These are phyloP conservation scores for Gasterosteus aculeatus DNA, from an alignment of 2,113 vertebrate species.

Conservation along the genomic window DNA sequence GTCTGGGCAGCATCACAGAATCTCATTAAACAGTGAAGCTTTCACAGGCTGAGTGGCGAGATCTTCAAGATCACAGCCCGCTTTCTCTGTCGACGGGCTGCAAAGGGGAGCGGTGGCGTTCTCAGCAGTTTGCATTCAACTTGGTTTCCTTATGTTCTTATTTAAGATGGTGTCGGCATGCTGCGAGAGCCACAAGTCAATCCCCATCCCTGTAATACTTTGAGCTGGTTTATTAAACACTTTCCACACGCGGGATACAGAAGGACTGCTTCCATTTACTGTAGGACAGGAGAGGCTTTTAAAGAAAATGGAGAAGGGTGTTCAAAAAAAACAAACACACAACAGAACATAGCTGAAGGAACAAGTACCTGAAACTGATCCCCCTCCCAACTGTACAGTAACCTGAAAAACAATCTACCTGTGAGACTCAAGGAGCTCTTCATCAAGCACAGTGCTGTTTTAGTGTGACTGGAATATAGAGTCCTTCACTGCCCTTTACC, in stretches of 20 bases:
- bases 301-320: neutral
- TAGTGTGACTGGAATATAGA: constrained; percentile 69
- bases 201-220: neutral
- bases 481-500: constrained; percentile 69
- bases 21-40: constrained; percentile 78
- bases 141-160: constrained; percentile 7
- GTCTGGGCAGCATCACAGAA: constrained; percentile 75
- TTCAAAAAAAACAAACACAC: neutral
- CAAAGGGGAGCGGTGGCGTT: constrained; percentile 27
- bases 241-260: neutral
- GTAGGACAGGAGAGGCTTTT: neutral
- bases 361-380: constrained; percentile 9
- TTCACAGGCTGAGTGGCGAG: constrained; percentile 78
- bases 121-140: constrained; percentile 18
- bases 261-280: neutral
- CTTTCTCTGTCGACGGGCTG: constrained; percentile 52
- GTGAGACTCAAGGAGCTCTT: constrained; percentile 49
- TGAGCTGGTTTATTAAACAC: constrained; percentile 6
- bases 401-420: constrained; percentile 37
- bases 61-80: constrained; percentile 73
- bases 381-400: constrained; percentile 4
- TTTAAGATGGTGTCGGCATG: neutral
- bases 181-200: neutral
- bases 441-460: constrained; percentile 64
- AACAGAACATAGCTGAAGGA: neutral